A percentile compares a stretch with the other conserved stretches of the same genome.
These are phyloP conservation scores for Aepyceros melampus DNA, from an alignment of 2,113 vertebrate genomes.

Conservation along the genomic window DNA sequence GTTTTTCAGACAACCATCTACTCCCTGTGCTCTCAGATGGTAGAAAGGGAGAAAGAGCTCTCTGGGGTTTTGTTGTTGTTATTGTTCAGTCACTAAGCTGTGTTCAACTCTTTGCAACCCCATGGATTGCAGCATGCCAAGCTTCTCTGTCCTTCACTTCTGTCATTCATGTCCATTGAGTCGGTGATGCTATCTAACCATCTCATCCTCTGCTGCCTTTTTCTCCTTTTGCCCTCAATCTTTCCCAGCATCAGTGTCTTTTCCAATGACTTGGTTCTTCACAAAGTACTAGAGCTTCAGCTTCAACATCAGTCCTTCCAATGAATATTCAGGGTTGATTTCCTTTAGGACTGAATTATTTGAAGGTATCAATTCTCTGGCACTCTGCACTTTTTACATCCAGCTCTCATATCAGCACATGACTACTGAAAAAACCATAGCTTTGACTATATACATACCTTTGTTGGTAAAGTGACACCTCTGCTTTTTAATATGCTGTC, in stretches of 20 bases:
- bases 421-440: background rate
- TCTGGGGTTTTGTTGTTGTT: background rate
- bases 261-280: background rate
- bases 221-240: background rate
- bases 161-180: background rate
- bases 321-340: background rate
- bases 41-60: background rate
- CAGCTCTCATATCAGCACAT: background rate
- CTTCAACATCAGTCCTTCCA: background rate
- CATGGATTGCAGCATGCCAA: background rate
- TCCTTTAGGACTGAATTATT: background rate
- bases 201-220: background rate
- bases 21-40: background rate
- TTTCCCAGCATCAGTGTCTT: background rate
- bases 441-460: background rate
- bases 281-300: background rate
- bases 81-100: background rate
- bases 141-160: background rate
- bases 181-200: background rate
- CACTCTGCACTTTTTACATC: background rate
- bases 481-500: background rate
- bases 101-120: background rate
- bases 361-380: background rate
- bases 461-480: background rate
- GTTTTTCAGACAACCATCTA: background rate